Evolutionary conservation across 2,113 vertebrate genomes (phyloP).

Genomic region (Vulpes lagopus): DNA sequence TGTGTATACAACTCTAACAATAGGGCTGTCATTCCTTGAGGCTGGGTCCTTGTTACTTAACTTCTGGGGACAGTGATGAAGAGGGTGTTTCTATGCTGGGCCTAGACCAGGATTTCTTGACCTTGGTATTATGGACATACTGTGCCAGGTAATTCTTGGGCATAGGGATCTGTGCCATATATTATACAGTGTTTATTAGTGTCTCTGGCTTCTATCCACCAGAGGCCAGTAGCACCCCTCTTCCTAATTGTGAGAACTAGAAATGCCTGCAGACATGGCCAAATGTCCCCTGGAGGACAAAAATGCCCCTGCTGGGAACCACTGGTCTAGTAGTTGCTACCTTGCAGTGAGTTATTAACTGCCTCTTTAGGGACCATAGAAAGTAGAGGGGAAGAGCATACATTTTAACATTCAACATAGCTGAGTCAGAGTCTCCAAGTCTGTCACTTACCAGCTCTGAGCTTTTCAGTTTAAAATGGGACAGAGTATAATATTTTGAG

Average conservation of each 20-base stretch:
- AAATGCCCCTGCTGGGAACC: neutral
- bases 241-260: neutral
- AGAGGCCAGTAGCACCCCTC: neutral
- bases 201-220: neutral
- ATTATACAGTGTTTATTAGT: too few species aligned
- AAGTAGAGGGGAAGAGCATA: neutral
- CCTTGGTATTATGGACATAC: neutral
- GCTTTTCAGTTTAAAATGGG: neutral
- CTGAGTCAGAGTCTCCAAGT: neutral
- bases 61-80: neutral
- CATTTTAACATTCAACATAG: neutral
- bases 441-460: neutral
- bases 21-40: neutral
- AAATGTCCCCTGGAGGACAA: neutral
- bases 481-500: neutral
- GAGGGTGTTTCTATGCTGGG: neutral
- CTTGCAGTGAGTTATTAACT: neutral
- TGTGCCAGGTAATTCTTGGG: neutral
- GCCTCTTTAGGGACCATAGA: neutral
- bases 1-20: neutral
- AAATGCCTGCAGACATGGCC: neutral
- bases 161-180: neutral
- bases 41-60: too few species aligned
- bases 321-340: neutral
- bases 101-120: neutral